Conservation (phyloP, 2,797 vertebrate species). For the Danio albolineatus region DNA sequence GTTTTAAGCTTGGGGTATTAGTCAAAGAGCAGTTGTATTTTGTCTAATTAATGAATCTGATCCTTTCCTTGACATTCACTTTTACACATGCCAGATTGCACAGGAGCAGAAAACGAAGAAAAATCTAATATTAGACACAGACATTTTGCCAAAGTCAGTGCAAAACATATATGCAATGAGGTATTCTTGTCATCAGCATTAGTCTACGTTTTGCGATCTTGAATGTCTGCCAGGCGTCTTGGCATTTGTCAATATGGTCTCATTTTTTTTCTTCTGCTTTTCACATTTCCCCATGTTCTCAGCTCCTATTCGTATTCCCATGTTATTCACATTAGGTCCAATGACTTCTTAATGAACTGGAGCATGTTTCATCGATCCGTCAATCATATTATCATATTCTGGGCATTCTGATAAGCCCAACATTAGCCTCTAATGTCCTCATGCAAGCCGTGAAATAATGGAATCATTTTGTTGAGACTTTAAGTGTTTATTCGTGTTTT, state of each 20-base stretch:
- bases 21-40: slow-evolving; percentile 21
- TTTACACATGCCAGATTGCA: slow-evolving; percentile 19
- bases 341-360: background rate
- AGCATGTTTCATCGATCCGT: slow-evolving; percentile 26
- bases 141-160: slow-evolving; percentile 22
- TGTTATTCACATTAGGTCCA: slow-evolving; percentile 22
- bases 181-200: background rate
- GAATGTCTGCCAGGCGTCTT: background rate
- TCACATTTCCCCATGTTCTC: background rate
- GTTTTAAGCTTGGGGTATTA: background rate
- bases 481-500: background rate
- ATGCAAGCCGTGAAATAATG: slow-evolving; percentile 8
- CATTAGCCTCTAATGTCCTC: slow-evolving; percentile 47
- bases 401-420: slow-evolving; percentile 38
- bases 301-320: background rate
- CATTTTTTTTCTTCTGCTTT: background rate
- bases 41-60: slow-evolving; percentile 1
- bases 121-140: slow-evolving; percentile 8
- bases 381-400: slow-evolving; percentile 49
- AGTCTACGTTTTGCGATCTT: slow-evolving; percentile 25
- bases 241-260: background rate
- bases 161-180: background rate
- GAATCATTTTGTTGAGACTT: slow-evolving; percentile 13
- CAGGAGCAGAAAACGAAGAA: background rate
- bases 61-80: background rate